Conservation (phyloP, 1,140 invertebrate genomes). For the Pristionchus pacificus region DNA sequence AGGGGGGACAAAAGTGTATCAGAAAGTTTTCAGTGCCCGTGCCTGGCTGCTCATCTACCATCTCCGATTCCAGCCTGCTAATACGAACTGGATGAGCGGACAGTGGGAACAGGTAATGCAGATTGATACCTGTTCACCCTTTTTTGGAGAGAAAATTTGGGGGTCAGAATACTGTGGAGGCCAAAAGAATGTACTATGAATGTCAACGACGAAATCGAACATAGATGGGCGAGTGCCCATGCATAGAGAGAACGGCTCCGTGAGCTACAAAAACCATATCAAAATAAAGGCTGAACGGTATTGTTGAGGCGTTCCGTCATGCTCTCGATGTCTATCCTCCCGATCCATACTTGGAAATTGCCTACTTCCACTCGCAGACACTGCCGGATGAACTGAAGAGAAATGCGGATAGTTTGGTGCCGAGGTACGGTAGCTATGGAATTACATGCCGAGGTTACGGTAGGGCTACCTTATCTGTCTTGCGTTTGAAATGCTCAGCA, state of each 20-base stretch:
- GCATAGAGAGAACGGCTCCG: no score
- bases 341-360: conserved; percentile 49
- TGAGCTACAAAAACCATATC: background rate
- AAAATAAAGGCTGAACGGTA: conserved; percentile 5
- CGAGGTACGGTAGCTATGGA: conserved; percentile 31
- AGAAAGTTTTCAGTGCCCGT: no score
- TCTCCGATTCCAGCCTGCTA: conserved; percentile 38
- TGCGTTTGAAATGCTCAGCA: no score
- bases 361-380: conserved; percentile 50
- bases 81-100: conserved; percentile 12
- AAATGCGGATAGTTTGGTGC: conserved; percentile 51
- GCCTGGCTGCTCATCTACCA: conserved; percentile 57
- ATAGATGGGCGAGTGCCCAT: no score
- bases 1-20: no score
- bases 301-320: conserved; percentile 47
- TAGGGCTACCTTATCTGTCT: no score
- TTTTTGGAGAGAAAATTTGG: no score
- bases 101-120: conserved; percentile 51
- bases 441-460: no score
- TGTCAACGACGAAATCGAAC: no score
- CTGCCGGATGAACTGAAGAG: conserved; percentile 52
- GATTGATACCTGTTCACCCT: no score
- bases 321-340: conserved; percentile 42
- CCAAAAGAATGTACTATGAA: no score
- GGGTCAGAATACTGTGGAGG: no score